Evolutionary conservation across 1,140 invertebrate genomes (phyloP).

Genomic region (Hermetia illucens): DNA sequence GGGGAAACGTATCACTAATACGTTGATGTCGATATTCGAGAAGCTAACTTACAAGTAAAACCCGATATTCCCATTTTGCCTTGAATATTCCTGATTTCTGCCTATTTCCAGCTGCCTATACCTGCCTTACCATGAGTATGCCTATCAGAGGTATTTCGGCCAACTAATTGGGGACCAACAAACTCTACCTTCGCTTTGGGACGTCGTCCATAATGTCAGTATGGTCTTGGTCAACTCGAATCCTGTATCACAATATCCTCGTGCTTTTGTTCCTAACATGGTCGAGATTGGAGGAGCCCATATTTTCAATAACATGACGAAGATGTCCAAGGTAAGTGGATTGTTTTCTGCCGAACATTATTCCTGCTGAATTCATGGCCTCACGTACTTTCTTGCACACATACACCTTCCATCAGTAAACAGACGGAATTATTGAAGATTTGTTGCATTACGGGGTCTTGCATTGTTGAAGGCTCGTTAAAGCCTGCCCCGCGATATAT

Average conservation of each 20-base stretch:
- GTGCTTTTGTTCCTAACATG: slow-evolving; percentile 38
- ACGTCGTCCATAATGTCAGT: slow-evolving; percentile 40
- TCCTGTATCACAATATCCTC: slow-evolving; percentile 41
- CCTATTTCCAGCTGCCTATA: slow-evolving; percentile 20
- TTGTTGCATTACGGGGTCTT: no score
- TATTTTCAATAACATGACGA: slow-evolving; percentile 25
- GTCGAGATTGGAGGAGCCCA: slow-evolving; percentile 44
- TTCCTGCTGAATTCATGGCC: no score
- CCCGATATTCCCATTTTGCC: no score
- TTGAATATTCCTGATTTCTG: no score
- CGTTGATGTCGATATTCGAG: slow-evolving; percentile 24
- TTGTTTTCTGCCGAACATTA: no score
- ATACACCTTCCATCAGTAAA: no score
- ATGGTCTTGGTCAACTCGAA: slow-evolving; percentile 46
- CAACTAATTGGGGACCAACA: slow-evolving; percentile 13
- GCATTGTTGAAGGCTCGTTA: no score
- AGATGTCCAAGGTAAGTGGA: slow-evolving; percentile 14
- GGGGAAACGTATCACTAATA: slow-evolving; percentile 40
- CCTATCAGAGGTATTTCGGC: slow-evolving; percentile 25
- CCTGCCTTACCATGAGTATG: slow-evolving; percentile 23
- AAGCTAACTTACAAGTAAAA: slow-evolving; percentile 22
- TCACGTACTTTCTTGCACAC: no score
- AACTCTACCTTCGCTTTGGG: slow-evolving; percentile 32
- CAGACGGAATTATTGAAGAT: no score
- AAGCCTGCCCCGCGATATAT: no score